A percentile compares a stretch with the other conserved stretches of the same genome.
phyloP scores from a whole-genome alignment of 2,797 vertebrate species.

The Oryzias dopingdopingensis region DNA sequence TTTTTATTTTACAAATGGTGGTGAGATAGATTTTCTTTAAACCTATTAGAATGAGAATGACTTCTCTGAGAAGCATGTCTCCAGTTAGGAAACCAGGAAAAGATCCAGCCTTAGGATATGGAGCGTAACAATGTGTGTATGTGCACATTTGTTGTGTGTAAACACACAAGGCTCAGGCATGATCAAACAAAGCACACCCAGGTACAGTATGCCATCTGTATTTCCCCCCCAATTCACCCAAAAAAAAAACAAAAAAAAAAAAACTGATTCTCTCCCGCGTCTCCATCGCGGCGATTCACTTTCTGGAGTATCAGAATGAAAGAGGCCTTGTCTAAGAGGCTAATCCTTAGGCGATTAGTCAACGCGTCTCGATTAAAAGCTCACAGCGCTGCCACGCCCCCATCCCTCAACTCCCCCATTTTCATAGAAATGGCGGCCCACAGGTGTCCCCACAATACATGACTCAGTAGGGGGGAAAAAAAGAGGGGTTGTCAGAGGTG shows the following conservation, averaged over 20 bases:
- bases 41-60: conserved; percentile 33
- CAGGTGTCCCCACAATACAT: conserved; percentile 67
- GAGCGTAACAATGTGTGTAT: conserved; percentile 12
- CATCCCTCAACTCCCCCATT: conserved; percentile 20
- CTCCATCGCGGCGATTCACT: conserved; percentile 41
- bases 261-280: conserved; percentile 27
- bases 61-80: conserved; percentile 69
- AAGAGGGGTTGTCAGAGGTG: conserved; percentile 28
- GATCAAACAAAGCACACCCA: conserved; percentile 73
- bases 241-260: conserved; percentile 41
- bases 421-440: conserved; percentile 48
- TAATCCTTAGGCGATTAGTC: conserved; percentile 77
- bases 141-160: conserved; percentile 23
- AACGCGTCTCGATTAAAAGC: conserved; percentile 74
- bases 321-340: conserved; percentile 75
- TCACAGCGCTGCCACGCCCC: conserved; percentile 50
- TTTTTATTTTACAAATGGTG: too few species aligned
- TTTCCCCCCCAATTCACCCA: conserved; percentile 17
- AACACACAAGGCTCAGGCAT: conserved; percentile 56
- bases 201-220: conserved; percentile 68
- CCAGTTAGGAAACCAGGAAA: conserved; percentile 42
- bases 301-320: conserved; percentile 68
- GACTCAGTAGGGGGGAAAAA: conserved; percentile 34
- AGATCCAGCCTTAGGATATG: conserved; percentile 51
- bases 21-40: background rate